Evolutionary conservation across 1,140 invertebrate genomes (phyloP), one percentile per base, ranked within the genome.

Genomic region (Stenopsyche tienmushanensis): DNA sequence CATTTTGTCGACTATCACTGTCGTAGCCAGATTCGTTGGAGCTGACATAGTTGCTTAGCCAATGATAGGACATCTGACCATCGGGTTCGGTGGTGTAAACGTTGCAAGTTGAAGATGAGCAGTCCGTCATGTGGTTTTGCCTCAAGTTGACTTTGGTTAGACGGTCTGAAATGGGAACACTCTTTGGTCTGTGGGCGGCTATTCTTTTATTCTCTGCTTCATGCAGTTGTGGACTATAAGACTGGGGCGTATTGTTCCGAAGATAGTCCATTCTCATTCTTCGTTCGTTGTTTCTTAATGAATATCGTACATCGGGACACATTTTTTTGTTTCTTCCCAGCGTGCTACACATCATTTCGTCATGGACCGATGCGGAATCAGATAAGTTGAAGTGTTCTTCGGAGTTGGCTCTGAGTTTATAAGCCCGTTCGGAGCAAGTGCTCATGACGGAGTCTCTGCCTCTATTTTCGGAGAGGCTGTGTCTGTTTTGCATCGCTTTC

Each of bases 1-100:
- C 81, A 47, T 79, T 80, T n/a, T 81, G 81, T 52, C 87, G 83
- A 13, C 88, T 86, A 71, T 91, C 90, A 74, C 89, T 91, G 69
- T 92, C 90, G 73, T 91, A 91, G 17, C 90, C 90, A 25, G 89
- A 91, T 77, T 91, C 90, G 73, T 91, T 91, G 23, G 89, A 91
- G 75, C 89, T 90, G 10, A 91, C 84, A 74, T 90, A 90, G 75
- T 87, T 84, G 74, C 83, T 84, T 67, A 85, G 74, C 66, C 83
- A 81, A 78, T 85, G 83, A 72, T 75, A 72, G 70, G 80, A 77
- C 45, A 79, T 69, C 20, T 73, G 58, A 55, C 79, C 76, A 15
- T 68, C 70, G 26, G 67, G 69, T 66, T 77, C 75, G 18, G 63
- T 70, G 58, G 72, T 75, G 65, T 80, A 78, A 65, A 80, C 78